A percentile compares a stretch with the other conserved stretches of the same genome.
Conservation (phyloP, 2,888 invertebrate species). For the Nemapogon koenigi region DNA sequence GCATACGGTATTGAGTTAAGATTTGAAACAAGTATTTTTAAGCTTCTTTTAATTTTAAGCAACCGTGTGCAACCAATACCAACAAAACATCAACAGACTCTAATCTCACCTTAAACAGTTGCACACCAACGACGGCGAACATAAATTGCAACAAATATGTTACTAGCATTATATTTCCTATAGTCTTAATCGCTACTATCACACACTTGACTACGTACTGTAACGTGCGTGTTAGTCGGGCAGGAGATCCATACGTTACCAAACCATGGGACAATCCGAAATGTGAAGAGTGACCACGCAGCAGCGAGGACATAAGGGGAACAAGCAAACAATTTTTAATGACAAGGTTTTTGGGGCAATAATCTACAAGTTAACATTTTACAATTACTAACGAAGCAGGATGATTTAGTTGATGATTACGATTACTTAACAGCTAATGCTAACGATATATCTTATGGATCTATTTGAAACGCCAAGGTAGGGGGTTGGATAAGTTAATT, state of each 20-base stretch:
- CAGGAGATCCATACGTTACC: slow-evolving; percentile 47
- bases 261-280: slow-evolving; percentile 27
- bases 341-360: slow-evolving; percentile 23
- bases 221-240: slow-evolving; percentile 37
- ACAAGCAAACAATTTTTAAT: slow-evolving; percentile 56
- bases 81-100: slow-evolving; percentile 22
- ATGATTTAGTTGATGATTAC: slow-evolving; percentile 2
- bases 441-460: slow-evolving; percentile 1
- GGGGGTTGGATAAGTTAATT: slow-evolving; percentile 40
- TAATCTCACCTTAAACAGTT: slow-evolving; percentile 94
- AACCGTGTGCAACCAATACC: no score
- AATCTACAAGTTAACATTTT: not conserved
- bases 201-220: slow-evolving; percentile 99
- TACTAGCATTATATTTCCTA: slow-evolving; percentile 99
- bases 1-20: no score
- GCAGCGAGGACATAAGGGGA: slow-evolving; percentile 52
- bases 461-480: slow-evolving; percentile 54
- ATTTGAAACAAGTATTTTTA: no score
- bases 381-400: not conserved
- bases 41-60: no score
- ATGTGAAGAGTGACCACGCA: slow-evolving; percentile 36
- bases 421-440: slow-evolving; percentile 1
- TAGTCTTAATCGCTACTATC: slow-evolving; percentile 98
- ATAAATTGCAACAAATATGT: slow-evolving; percentile 99
- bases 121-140: slow-evolving; percentile 99